Base-by-base conservation (phyloP, 2,888 invertebrate species). In the Digitonthophagus gazella region DNA sequence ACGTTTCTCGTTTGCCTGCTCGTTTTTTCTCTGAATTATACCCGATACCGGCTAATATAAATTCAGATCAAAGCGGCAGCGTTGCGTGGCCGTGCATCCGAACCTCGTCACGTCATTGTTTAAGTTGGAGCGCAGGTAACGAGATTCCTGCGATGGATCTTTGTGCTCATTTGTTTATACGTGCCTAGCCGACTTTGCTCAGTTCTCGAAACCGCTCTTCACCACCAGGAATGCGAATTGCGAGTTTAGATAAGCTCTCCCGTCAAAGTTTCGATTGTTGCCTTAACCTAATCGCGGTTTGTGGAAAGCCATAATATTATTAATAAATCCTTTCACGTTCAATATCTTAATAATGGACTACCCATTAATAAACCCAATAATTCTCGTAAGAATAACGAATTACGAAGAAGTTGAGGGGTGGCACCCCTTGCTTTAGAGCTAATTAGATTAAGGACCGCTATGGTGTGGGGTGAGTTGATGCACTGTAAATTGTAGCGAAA, bases 51-150 rank as follows among this genome's bases (percentile, higher is more conserved):
- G 20, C 20, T 61, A 61, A 61, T 61, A 61, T 20, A 61, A 61
- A 61, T 61, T 18, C 58, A 18, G 14, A 61, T 44, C 28, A 44
- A 44, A 44, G 28, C 28, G 28, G 11, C 28, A 8, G 28, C 28
- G 28, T 44, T 44, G 28, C 28, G 28, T 44, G 11, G 28, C 28
- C 61, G 61, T 61, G 61, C 19, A 18, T 61, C 61, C 61, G 16
- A 61, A 61, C 18, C 61, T 61, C 19, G 61, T 61, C 61, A 61
- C 61, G 61, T 61, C 19, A 20, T 61, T 61, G 19, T 61, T 61
- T 61, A 61, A 61, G 19, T 61, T 61, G 18, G 61, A 44, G 28
- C 28, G 28, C 28, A 44, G 28, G 18, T 61, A 61, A 61, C 61
- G 61, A 61, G 61, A 61, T 61, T 58, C 16, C 58, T 16, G 58